Evolutionary conservation across 2,797 vertebrate species (phyloP), one percentile per base, ranked within the genome.

Genomic region (Leuciscus waleckii): DNA sequence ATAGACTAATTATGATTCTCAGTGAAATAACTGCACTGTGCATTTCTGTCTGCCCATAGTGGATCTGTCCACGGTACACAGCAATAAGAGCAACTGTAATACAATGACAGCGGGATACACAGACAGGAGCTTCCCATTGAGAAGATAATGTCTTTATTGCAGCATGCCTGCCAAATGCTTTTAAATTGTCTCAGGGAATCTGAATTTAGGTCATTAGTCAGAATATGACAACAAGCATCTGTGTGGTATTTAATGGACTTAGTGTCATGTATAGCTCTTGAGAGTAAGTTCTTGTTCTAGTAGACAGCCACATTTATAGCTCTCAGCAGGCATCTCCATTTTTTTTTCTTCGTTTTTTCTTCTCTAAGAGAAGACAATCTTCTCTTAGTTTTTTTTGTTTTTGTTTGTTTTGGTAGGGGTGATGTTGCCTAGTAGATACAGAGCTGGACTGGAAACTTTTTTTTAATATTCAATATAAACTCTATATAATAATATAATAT

Each of bases 141-240:
- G 90, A 87, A 86, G 78, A 82, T 89, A 89, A 90, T 90, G 90
- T 87, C 86, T 89, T 90, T 89, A 89, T 82, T 85, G 63, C 87
- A 85, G 86, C 86, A 79, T 68, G 90, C 88, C 83, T 88, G 88
- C 87, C 88, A 88, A 90, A 85, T 81, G 78, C 84, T 87, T 87
- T 89, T 81, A 89, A 81, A 89, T 88, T 73, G 88, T 89, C 69
- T 87, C 79, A 81, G 76, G 87, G 79, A 85, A 87, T 85, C 87
- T 80, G 88, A 85, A 87, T 89, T 86, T 89, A 87, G 86, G 86
- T 89, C 85, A 89, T 90, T 88, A 89, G 63, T 87, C 81, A 54
- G 76, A 85, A 54, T 81, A 71, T 82, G 87, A 88, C 88, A 86
- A 75, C 81, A 78, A 88, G 86, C 84, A 89, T 89, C 84, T 87